Base-by-base conservation (phyloP, 2,888 invertebrate genomes). In the Lutraria lutraria region DNA sequence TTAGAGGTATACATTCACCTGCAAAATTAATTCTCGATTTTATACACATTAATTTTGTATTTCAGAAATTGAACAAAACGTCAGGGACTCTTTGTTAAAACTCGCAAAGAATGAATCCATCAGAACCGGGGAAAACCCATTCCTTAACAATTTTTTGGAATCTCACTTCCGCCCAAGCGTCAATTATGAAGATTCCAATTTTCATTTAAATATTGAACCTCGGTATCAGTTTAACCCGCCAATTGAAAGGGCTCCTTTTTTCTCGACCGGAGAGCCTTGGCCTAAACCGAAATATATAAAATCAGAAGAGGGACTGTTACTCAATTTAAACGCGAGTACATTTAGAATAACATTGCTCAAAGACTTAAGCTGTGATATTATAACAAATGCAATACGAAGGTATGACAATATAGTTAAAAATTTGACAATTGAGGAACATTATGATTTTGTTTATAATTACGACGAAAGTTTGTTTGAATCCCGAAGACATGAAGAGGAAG, bases 361-460 rank as follows among this genome's bases (percentile, higher is more conserved):
- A 97, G 97, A 97, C 82, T 19, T 34, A 15, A 96, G 96, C 13
- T 98, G 98, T 94, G 97, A 97, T 85, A 97, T 97, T 79, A 94
- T 98, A 21, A 96, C 97, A 68, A 96, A 97, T 60, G 97, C 98
- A 0, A 93, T 97, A 13, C 93, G 95, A 81, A 96, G 98, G 63
- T 98, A 98, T 93, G 96, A 95, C 88, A 94, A 95, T 4, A 96
- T 97, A 19, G 97, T 97, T 81, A 95, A 96, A 31, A 86, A 90
- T n/a, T 88, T 86, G 54, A 84, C 91, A 0, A 68, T 89, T 13
- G 92, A 92, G 52, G 93, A 94, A 13, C 89, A 89, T 56, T 93
- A 93, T 82, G 86, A 89, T 81, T 91, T 91, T 81, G 53, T 92
- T 21, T 89, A 90, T 68, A 91, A 91, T 87, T 90, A 83, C 43